Evolutionary conservation across 2,888 invertebrate species (phyloP), one percentile per base, ranked within the genome.

Genomic region (Pasiphila rectangulata): DNA sequence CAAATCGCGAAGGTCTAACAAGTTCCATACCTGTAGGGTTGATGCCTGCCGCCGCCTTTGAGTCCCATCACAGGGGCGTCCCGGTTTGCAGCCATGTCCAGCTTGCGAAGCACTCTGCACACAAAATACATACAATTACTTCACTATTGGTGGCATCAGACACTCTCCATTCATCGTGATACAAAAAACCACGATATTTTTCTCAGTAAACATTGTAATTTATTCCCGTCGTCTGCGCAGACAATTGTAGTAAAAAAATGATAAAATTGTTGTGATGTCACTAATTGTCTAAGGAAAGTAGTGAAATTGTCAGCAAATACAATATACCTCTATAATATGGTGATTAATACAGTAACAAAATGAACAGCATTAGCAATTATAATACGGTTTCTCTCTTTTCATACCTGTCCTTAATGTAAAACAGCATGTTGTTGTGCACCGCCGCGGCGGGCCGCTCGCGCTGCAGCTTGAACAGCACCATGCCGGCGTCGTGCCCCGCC

Each of bases 401-500:
- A 30, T 44, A 96, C 66, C 95, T 93, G 55, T 99, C 98, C 78
- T 99, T 99, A 1, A 99, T 96, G 69, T 99, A 99, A 79, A 96
- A 99, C 25, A 99, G 90, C 57, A 96, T 88, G 75, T 99, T 98
- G 42, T 96, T 96, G 69, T 97, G 95, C 0, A 98, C 94, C 2
- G 98, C 96, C 74, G 96, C 98, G 0, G 99, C 98, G 0, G 99
- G 99, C 17, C 99, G 90, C 82, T 99, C 99, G 38, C 99, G 90
- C 73, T 98, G 98, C 68, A 98, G 83, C 82, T 95, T 93, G 86
- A 96, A 97, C 42, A 97, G 93, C n/a, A 97, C 92, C 96, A 97
- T 96, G 59, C 99, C 99, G 25, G 95, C 94, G 88, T 99, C 99
- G 80, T 99, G 99, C 0, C 99, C 99, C n/a, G 99, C 99, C 12